These are phyloP conservation scores for Peromyscus californicus DNA, from an alignment of 2,113 vertebrate genomes.

Conservation along the genomic window DNA sequence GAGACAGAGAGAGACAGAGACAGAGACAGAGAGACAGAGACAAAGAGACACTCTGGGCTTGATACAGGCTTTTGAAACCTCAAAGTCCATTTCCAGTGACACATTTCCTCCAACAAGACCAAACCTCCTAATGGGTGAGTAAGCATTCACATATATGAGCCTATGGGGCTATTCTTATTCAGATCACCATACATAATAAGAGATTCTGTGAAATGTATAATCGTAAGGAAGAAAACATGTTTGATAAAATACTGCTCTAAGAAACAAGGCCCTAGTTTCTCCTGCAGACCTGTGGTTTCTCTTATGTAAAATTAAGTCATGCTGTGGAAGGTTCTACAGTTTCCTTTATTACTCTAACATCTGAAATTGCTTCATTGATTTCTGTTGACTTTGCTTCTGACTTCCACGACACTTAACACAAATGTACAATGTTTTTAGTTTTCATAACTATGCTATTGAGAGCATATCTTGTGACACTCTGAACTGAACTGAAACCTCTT, in stretches of 20 bases:
- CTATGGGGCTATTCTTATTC: neutral
- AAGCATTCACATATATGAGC: neutral
- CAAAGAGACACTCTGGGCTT: neutral
- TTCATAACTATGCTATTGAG: neutral
- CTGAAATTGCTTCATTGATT: neutral
- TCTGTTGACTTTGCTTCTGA: neutral
- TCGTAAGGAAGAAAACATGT: neutral
- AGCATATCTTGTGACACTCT: neutral
- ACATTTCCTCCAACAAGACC: neutral
- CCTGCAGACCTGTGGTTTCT: neutral
- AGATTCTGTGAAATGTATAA: conserved; percentile 7
- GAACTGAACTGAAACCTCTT: neutral
- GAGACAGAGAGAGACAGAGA: neutral
- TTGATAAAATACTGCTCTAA: conserved; percentile 9
- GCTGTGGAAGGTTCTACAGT: neutral
- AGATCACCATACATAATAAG: neutral
- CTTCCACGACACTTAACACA: neutral
- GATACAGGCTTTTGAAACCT: neutral
- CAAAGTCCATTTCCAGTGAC: neutral
- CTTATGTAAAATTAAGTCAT: neutral
- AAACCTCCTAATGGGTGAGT: neutral
- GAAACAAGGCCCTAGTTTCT: neutral
- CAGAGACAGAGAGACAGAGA: neutral
- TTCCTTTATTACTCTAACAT: neutral
- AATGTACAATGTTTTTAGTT: neutral